Evolutionary conservation across 35 echinoderm and acorn worm genomes (phyloP), one percentile per base, ranked within the genome.

Genomic region (Holothuria glaberrima): DNA sequence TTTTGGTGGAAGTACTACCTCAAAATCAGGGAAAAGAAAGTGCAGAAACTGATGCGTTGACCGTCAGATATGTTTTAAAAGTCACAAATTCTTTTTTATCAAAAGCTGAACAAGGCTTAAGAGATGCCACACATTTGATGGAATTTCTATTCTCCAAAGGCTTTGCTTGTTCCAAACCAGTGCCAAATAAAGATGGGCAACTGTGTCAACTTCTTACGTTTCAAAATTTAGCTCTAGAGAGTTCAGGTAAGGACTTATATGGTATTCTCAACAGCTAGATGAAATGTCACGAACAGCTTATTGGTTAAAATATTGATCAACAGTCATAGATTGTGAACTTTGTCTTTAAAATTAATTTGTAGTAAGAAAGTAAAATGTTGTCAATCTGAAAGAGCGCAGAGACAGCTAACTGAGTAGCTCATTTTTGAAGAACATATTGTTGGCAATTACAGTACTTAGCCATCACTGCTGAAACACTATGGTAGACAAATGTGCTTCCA

Each of bases 21-120:
- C 22, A 12, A 30, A 9, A 29, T 13, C 1, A 61, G 10, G 56
- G 56, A 84, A 59, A 19, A 17, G 33, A 33, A 9, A 18, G 0
- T 6, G 26, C 20, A 1, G 33, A 33, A 3, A 5, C 3, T 24
- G 54, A 59, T 12, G 14, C 28, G 1, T 4, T 29, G 31, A 61
- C 22, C 19, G 25, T 13, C 7, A 30, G 41, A 35, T 78, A 78
- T 33, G 44, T 25, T 12, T 31, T 84, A 3, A 84, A 84, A 38
- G 20, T 84, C 21, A 84, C 59, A 21, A 84, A 84, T 61, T 84
- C 80, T 7, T n/a, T 62, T 25, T 26, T 84, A 19, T 61, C 80
- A 3, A 61, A 60, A n/a, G 26, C 29, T 29, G 33, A n/a, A 2
- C 46, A 84, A 22, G 12, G 28, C 19, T 22, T 84, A 5, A 59